Base-by-base conservation (phyloP, 2,797 vertebrate genomes). In the Meda fulgida region DNA sequence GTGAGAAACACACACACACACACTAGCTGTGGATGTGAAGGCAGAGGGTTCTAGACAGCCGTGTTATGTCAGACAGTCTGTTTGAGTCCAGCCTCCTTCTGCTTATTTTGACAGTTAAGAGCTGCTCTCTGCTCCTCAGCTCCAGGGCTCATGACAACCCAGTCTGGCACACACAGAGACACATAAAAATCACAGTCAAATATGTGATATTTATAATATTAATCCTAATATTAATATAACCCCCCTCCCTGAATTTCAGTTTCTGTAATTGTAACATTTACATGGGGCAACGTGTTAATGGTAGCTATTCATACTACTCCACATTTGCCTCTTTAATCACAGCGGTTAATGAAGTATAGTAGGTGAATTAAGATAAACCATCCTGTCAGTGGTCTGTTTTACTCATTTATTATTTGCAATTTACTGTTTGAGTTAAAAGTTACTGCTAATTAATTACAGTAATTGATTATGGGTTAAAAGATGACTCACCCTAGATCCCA, bases 31-130 rank as follows among this genome's bases (percentile, higher is more conserved):
- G 60, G 60, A 63, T 63, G 60, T 63, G 60, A 63, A 29, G 34
- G 14, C 31, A 48, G 71, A 66, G 71, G 58, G 29, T 38, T 84
- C 88, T 86, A 86, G 65, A 78, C 48, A 78, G 66, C 29, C 76
- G 23, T 55, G 91, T 85, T 88, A 75, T 53, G 70, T 51, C 60
- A 87, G 89, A 90, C 84, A 83, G 86, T 84, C 66, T 87, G 60
- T 88, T 84, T 76, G 19, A 55, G 85, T 77, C 84, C 87, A 87
- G 78, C 53, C 60, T 80, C 73, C 63, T 81, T 29, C 58, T 58
- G 69, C 67, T 63, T 51, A 77, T 76, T 70, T 58, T 85, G 79
- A 89, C 86, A 84, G 84, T 86, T 87, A 80, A 77, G 70, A 46
- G 78, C 58, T 60, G 81, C 46, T 46, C 26, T 65, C 46, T 72